A percentile compares a stretch with the other conserved stretches of the same genome.
Conservation (phyloP, 2,113 vertebrate genomes). For the Tachuris rubrigastra region DNA sequence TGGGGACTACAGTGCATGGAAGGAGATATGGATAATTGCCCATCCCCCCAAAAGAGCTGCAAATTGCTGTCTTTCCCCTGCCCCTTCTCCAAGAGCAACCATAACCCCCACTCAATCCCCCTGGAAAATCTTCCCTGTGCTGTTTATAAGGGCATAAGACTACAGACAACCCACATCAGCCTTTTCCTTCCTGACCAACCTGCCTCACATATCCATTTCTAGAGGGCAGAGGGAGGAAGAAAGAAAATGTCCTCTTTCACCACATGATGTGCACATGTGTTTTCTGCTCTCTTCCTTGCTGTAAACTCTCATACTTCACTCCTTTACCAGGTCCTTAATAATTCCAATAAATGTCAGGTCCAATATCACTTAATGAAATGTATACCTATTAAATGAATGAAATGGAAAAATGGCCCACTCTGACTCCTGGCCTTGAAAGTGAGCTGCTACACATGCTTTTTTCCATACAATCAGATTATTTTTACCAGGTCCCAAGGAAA, state of each 20-base stretch:
- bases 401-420: not conserved
- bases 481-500: not conserved
- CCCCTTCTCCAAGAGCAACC: not conserved
- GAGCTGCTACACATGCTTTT: not conserved
- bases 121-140: not conserved
- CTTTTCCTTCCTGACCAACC: not conserved
- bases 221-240: not conserved
- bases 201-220: not conserved
- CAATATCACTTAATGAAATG: constrained; percentile 17
- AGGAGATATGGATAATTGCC: not conserved
- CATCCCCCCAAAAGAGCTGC: not conserved
- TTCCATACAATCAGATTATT: not conserved
- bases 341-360: constrained; percentile 22
- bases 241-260: not conserved
- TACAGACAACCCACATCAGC: too few relatives aligned
- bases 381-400: not conserved
- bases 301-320: not conserved
- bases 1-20: not conserved
- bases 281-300: not conserved
- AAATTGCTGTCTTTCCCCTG: not conserved
- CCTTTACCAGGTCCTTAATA: not conserved
- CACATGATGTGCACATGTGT: not conserved
- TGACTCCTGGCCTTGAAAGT: not conserved
- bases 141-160: not conserved
- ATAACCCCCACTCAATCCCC: not conserved